Conservation (phyloP, 2,113 vertebrate genomes). For the Polypterus bichir region DNA sequence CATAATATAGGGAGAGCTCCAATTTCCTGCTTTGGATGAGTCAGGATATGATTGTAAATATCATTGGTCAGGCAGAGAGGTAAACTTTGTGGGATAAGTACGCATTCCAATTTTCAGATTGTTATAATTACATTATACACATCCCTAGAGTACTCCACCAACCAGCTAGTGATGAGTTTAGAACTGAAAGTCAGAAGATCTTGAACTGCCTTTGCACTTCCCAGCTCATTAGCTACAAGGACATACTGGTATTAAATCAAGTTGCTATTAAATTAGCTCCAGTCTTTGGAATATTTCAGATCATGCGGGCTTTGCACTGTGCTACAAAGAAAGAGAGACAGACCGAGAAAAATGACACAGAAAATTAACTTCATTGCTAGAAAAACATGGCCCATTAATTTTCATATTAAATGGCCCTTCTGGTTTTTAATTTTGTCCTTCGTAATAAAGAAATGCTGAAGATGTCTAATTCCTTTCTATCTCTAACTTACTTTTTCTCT, state of each 20-base stretch:
- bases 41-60: too few relatives aligned
- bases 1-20: too few relatives aligned
- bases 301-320: not conserved
- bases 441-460: constrained; percentile 41
- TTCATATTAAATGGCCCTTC: constrained; percentile 40
- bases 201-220: constrained; percentile 18
- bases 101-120: too few relatives aligned
- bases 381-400: constrained; percentile 40
- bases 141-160: too few relatives aligned
- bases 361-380: constrained; percentile 13
- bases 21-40: too few relatives aligned
- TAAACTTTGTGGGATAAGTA: too few relatives aligned
- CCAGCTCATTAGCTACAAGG: constrained; percentile 26
- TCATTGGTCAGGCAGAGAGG: too few relatives aligned
- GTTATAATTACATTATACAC: too few relatives aligned
- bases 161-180: too few relatives aligned
- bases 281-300: constrained; percentile 5
- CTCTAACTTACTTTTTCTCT: constrained; percentile 11
- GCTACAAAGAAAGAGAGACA: not conserved
- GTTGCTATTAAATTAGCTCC: constrained; percentile 11
- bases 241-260: constrained; percentile 19
- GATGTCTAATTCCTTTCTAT: constrained; percentile 25
- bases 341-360: not conserved
- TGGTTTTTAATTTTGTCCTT: constrained; percentile 41
- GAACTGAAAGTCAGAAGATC: constrained; percentile 11